These are phyloP conservation scores for Nautilus pompilius DNA, from an alignment of 1,140 invertebrate genomes.

Conservation along the genomic window DNA sequence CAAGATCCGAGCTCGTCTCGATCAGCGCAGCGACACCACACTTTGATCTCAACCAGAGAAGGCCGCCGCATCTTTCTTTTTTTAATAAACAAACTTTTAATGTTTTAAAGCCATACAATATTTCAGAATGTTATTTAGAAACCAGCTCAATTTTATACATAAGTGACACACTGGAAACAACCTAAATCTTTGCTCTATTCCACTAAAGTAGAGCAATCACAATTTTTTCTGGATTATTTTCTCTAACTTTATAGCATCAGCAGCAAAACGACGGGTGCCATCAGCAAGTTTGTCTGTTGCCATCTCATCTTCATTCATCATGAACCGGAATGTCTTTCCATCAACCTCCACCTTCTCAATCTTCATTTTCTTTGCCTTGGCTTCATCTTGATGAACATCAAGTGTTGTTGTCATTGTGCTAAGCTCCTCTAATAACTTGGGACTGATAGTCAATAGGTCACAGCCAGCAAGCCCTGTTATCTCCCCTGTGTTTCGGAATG, in stretches of 20 bases:
- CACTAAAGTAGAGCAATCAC: too few relatives aligned
- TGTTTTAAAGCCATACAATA: too few relatives aligned
- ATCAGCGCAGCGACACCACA: too few relatives aligned
- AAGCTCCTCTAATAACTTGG: constrained; percentile 79
- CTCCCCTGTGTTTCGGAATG: constrained; percentile 93
- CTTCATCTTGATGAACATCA: constrained; percentile 47
- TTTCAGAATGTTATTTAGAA: too few relatives aligned
- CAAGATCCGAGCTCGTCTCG: too few relatives aligned
- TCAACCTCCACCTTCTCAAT: constrained; percentile 74
- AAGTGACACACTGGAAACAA: too few relatives aligned
- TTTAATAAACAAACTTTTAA: too few relatives aligned
- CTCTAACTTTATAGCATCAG: constrained; percentile 87
- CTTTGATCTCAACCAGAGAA: too few relatives aligned
- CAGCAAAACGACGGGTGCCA: constrained; percentile 94
- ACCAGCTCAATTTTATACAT: too few relatives aligned
- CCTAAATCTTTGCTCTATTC: too few relatives aligned
- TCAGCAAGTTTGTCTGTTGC: constrained; percentile 95
- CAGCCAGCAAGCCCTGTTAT: constrained; percentile 94
- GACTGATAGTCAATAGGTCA: constrained; percentile 96
- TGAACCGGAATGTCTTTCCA: constrained; percentile 69
- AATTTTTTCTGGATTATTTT: constrained; percentile 22
- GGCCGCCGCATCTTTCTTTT: too few relatives aligned
- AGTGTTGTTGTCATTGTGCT: constrained; percentile 67
- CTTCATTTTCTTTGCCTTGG: constrained; percentile 61
- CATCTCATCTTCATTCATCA: constrained; percentile 98